Conservation (phyloP, 2,113 vertebrate genomes). For the Tenrec ecaudatus region DNA sequence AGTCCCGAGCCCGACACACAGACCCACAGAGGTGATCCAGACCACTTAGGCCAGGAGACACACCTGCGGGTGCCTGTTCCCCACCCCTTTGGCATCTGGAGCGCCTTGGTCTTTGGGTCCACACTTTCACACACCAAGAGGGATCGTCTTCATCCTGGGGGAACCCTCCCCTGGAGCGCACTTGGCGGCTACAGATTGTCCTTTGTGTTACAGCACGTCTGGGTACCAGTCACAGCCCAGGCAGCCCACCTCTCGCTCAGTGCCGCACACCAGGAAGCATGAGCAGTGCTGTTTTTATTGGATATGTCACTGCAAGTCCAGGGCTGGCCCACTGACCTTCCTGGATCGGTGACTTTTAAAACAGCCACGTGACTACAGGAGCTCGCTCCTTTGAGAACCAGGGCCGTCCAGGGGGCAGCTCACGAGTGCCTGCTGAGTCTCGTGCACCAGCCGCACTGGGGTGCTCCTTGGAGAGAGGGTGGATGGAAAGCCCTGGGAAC, state of each 20-base stretch:
- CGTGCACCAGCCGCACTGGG: fast-evolving
- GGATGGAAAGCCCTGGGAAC: background rate
- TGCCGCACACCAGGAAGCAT: background rate
- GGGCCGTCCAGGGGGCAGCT: background rate
- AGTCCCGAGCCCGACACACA: background rate
- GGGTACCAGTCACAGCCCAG: background rate
- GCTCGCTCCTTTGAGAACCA: background rate
- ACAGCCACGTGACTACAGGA: background rate
- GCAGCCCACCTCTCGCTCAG: background rate
- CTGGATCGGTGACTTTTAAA: background rate
- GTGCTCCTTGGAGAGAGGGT: background rate
- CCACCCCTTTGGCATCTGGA: background rate
- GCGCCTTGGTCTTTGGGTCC: background rate
- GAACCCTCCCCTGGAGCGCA: background rate
- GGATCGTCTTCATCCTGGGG: background rate
- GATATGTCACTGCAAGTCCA: background rate
- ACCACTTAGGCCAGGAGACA: background rate
- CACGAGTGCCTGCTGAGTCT: too few relatives aligned
- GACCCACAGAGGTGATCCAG: background rate
- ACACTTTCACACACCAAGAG: background rate
- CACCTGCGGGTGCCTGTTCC: fast-evolving
- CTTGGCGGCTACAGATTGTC: too few relatives aligned
- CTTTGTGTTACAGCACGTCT: background rate
- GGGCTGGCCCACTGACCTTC: background rate
- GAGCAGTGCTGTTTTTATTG: background rate